Conservation (phyloP, 2,113 vertebrate genomes). For the Paramisgurnus dabryanus region DNA sequence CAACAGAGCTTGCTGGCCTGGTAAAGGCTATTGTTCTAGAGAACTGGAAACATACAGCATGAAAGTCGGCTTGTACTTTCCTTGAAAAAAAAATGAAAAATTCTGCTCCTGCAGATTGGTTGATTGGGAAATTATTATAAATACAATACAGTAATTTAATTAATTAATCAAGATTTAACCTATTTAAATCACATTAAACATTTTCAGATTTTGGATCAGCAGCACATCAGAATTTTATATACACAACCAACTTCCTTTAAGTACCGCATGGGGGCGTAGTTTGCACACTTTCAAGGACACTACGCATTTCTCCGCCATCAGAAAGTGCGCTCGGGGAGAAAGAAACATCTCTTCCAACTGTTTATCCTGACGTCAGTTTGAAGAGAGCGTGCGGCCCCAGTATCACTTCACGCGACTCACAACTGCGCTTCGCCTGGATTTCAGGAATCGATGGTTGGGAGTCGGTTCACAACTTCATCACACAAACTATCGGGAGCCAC, state of each 20-base stretch:
- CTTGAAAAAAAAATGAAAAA: neutral
- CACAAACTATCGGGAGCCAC: slow-evolving; percentile 62
- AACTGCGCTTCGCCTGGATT: slow-evolving; percentile 65
- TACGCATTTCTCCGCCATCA: slow-evolving; percentile 35
- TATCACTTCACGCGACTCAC: slow-evolving; percentile 64
- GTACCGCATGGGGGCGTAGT: slow-evolving; percentile 71
- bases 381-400: slow-evolving; percentile 68
- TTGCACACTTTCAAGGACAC: slow-evolving; percentile 51
- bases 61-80: neutral
- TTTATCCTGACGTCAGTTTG: slow-evolving; percentile 81
- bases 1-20: slow-evolving; percentile 12
- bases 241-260: neutral
- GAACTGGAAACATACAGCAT: slow-evolving; percentile 22
- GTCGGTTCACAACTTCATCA: slow-evolving; percentile 57
- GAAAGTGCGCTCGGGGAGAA: slow-evolving; percentile 61
- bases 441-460: slow-evolving; percentile 65
- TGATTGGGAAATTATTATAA: no score
- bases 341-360: slow-evolving; percentile 71
- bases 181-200: no score
- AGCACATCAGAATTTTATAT: neutral
- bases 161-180: no score
- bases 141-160: no score
- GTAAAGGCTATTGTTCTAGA: slow-evolving; percentile 22
- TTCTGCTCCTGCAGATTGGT: no score
- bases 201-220: neutral